Conservation (phyloP, 1,140 invertebrate species). For the Zaprionus davidi region DNA sequence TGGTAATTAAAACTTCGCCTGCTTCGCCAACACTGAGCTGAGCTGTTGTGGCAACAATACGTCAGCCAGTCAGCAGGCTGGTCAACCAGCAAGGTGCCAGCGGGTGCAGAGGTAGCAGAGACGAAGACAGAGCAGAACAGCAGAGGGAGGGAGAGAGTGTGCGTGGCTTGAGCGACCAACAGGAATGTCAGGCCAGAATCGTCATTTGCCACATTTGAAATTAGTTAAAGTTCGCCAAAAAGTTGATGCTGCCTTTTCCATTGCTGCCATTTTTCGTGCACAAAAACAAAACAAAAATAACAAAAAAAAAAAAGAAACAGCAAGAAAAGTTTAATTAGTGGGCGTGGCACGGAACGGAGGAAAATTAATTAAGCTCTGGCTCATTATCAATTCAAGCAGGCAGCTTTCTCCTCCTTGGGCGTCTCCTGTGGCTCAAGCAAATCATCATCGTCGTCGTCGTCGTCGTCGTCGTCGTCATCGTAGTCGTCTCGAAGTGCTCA, state of each 20-base stretch:
- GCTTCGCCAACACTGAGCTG: slow-evolving; percentile 55
- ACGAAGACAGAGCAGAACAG: too few species aligned
- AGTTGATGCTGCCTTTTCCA: slow-evolving; percentile 44
- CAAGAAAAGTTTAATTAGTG: slow-evolving; percentile 69
- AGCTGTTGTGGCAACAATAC: slow-evolving; percentile 69
- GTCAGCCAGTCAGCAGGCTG: slow-evolving; percentile 57
- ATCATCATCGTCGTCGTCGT: neutral
- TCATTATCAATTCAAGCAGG: slow-evolving; percentile 77
- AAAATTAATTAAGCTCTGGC: slow-evolving; percentile 73
- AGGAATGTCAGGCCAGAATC: slow-evolving; percentile 19
- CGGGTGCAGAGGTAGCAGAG: too few species aligned
- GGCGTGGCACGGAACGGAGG: slow-evolving; percentile 54
- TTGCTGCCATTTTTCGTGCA: slow-evolving; percentile 34
- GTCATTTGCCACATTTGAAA: slow-evolving; percentile 71
- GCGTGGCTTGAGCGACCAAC: too few species aligned
- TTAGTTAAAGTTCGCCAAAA: slow-evolving; percentile 70
- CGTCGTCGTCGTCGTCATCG: neutral
- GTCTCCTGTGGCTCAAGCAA: neutral
- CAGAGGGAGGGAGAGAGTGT: too few species aligned
- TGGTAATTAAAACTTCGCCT: slow-evolving; percentile 80
- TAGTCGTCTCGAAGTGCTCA: slow-evolving; percentile 11
- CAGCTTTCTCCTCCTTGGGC: neutral
- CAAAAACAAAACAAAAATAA: neutral
- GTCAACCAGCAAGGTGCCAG: neutral
- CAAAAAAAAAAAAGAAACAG: neutral